A percentile compares a stretch with the other conserved stretches of the same genome.
Conservation (phyloP, 2,797 vertebrate species). For the Allobates femoralis region DNA sequence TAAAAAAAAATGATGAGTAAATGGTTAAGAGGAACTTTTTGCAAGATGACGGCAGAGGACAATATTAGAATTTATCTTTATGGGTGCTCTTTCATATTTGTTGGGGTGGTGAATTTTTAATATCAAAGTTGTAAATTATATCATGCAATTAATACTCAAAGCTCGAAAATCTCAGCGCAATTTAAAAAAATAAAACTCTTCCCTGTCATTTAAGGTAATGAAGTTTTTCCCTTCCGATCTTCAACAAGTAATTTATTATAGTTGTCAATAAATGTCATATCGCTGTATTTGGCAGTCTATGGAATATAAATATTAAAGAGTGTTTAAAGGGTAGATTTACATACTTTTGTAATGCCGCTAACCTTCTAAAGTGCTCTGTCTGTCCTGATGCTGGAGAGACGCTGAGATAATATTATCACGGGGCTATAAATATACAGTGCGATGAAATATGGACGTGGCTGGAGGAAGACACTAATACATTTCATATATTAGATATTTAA, state of each 20-base stretch:
- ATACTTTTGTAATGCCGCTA: constrained; percentile 54
- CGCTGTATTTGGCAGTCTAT: constrained; percentile 31
- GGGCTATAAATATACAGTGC: constrained; percentile 28
- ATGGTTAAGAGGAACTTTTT: not conserved
- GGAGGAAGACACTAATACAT: constrained; percentile 2
- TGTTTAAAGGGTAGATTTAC: constrained; percentile 63
- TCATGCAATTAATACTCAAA: not conserved
- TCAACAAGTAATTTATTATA: constrained; percentile 43
- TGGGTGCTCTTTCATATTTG: not conserved
- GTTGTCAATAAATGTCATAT: constrained; percentile 61
- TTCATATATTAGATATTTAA: constrained; percentile 24
- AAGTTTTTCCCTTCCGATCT: constrained; percentile 29
- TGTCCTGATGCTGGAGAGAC: constrained; percentile 34
- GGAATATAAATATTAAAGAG: constrained; percentile 61
- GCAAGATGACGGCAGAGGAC: not conserved
- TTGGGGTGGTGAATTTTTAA: not conserved
- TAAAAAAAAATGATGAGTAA: not conserved
- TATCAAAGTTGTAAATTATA: constrained; percentile 17
- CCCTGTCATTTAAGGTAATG: constrained; percentile 41
- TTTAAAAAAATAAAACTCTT: not conserved
- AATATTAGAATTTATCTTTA: not conserved
- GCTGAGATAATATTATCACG: constrained; percentile 43
- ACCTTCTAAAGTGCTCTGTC: constrained; percentile 34
- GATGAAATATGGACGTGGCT: constrained; percentile 24
- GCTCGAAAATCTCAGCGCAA: not conserved